Conservation (phyloP, 2,797 vertebrate species). For the Acrossocheilus wenchowensis region DNA sequence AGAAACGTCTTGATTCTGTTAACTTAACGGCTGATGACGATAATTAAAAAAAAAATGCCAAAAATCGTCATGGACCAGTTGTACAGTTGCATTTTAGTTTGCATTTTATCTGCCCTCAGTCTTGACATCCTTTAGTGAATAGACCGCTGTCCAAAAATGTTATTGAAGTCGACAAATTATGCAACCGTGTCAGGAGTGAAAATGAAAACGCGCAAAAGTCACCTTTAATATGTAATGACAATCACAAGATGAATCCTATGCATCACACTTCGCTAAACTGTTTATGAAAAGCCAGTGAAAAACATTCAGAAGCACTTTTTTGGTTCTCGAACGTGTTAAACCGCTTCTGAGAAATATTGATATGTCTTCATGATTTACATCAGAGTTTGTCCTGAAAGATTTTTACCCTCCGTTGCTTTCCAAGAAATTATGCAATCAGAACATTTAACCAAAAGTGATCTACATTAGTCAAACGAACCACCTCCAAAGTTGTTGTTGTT, state of each 20-base stretch:
- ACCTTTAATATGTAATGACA: neutral
- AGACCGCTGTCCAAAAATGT: neutral
- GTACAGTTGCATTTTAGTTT: too few relatives aligned
- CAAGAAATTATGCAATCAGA: neutral
- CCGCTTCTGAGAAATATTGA: neutral
- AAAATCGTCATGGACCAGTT: too few relatives aligned
- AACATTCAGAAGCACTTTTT: neutral
- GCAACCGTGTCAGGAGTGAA: neutral
- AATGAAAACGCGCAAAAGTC: neutral
- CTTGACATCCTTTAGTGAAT: neutral
- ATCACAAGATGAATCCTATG: neutral
- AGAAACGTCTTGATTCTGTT: too few relatives aligned
- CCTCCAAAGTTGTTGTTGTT: too few relatives aligned
- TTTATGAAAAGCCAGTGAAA: neutral
- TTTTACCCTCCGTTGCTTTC: neutral
- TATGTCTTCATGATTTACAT: neutral
- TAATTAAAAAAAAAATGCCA: too few relatives aligned
- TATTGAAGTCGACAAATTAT: too few relatives aligned
- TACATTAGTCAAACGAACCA: neutral
- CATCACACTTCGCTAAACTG: neutral
- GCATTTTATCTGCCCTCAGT: too few relatives aligned
- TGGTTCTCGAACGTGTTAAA: neutral
- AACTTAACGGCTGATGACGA: too few relatives aligned
- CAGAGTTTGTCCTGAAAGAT: neutral
- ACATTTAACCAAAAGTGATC: neutral